Evolutionary conservation across 2,113 vertebrate species (phyloP).

Genomic region (Tupaia tana): DNA sequence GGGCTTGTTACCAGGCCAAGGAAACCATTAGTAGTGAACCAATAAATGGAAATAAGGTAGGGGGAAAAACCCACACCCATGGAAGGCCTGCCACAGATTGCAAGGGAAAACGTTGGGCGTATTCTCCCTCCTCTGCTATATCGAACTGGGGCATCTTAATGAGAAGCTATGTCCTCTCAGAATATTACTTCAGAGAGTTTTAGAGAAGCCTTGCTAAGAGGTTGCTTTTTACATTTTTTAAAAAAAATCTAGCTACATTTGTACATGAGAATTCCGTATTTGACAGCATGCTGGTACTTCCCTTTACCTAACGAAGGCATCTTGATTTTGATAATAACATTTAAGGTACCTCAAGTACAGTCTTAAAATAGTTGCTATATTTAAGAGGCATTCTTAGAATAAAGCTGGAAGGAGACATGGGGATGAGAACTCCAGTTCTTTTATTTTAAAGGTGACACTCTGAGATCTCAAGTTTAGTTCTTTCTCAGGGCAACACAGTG

Average conservation of each 20-base stretch:
- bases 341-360: conserved; percentile 28
- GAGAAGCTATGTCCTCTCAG: conserved; percentile 37
- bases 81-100: not conserved
- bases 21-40: not conserved
- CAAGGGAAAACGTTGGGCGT: not conserved
- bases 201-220: conserved; percentile 26
- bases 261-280: conserved; percentile 53
- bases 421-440: not conserved
- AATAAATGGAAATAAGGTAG: not conserved
- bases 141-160: not conserved
- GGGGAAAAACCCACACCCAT: not conserved
- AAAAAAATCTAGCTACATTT: not conserved
- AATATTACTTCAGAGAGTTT: conserved; percentile 47
- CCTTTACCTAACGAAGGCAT: conserved; percentile 63
- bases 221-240: not conserved
- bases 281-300: conserved; percentile 46
- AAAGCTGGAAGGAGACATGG: conserved; percentile 29
- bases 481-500: not conserved
- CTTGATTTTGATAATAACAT: conserved; percentile 53
- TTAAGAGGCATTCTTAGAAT: conserved; percentile 51
- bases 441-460: not conserved
- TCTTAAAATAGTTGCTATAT: conserved; percentile 58
- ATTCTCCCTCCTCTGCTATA: not conserved
- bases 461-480: not conserved
- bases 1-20: not conserved